Conservation (phyloP, 2,888 invertebrate species). For the Hydrotaea cyrtoneurina region DNA sequence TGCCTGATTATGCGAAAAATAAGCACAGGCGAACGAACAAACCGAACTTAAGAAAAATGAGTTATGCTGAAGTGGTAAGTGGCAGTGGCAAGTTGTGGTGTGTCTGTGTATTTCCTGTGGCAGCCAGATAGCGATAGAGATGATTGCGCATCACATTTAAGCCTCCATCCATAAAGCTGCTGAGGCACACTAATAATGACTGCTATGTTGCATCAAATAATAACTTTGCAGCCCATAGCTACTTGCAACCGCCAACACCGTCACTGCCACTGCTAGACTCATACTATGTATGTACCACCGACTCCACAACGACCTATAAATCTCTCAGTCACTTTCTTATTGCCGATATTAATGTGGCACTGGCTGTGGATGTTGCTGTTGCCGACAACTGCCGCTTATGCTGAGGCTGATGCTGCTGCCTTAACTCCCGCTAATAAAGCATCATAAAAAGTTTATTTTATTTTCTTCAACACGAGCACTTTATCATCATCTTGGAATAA, state of each 20-base stretch:
- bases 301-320: neutral
- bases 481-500: conserved; percentile 49
- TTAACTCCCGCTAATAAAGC: conserved; percentile 61
- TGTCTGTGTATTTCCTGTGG: neutral
- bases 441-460: conserved; percentile 63
- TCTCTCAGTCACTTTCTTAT: neutral
- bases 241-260: conserved; percentile 13
- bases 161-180: conserved; percentile 9
- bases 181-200: conserved; percentile 35
- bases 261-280: too few species aligned
- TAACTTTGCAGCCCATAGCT: conserved; percentile 25
- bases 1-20: conserved; percentile 41
- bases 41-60: conserved; percentile 15
- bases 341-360: neutral
- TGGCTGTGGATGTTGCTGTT: neutral
- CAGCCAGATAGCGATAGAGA: neutral
- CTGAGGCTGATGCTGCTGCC: conserved; percentile 27
- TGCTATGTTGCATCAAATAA: conserved; percentile 49
- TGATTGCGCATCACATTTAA: conserved; percentile 5
- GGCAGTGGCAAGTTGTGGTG: neutral
- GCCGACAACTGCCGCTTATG: conserved; percentile 40
- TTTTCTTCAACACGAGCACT: conserved; percentile 54
- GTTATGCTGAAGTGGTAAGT: conserved; percentile 9
- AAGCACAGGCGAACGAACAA: conserved; percentile 6
- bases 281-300: too few species aligned